Evolutionary conservation across 2,888 invertebrate genomes (phyloP).

Genomic region (Parnassius glacialis): DNA sequence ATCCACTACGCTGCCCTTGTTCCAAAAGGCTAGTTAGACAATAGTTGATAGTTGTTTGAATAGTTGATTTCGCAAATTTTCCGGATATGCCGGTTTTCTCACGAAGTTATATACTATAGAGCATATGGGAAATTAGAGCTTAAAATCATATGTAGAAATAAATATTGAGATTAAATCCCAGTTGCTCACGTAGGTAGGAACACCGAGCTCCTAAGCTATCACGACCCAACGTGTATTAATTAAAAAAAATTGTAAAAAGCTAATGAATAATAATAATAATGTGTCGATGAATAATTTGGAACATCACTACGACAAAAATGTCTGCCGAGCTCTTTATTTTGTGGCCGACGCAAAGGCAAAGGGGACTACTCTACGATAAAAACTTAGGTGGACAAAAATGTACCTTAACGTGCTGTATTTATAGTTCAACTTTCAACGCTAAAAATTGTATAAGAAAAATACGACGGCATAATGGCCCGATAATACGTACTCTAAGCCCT

Average conservation of each 20-base stretch:
- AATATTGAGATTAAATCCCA: too few relatives aligned
- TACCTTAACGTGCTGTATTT: background rate
- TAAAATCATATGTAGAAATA: too few relatives aligned
- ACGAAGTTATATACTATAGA: too few relatives aligned
- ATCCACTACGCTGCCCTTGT: too few relatives aligned
- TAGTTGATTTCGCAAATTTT: too few relatives aligned
- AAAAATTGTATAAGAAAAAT: background rate
- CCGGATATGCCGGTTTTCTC: too few relatives aligned
- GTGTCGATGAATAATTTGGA: slow-evolving; percentile 40
- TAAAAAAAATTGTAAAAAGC: background rate
- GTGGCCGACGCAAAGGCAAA: slow-evolving; percentile 23
- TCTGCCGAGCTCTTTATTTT: slow-evolving; percentile 43
- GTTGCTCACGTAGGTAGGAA: too few relatives aligned
- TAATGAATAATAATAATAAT: slow-evolving; percentile 28
- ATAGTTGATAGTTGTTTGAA: too few relatives aligned
- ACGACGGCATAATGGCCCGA: background rate
- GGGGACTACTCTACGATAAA: slow-evolving; percentile 35
- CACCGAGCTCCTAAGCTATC: too few relatives aligned
- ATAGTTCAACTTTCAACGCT: slow-evolving; percentile 24
- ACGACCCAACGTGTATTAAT: too few relatives aligned
- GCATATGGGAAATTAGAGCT: too few relatives aligned
- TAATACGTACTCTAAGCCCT: background rate
- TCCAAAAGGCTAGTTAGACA: too few relatives aligned
- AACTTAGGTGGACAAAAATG: background rate
- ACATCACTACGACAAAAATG: slow-evolving; percentile 50